Evolutionary conservation across 2,113 vertebrate genomes (phyloP).

Genomic region (Arizona elegans): DNA sequence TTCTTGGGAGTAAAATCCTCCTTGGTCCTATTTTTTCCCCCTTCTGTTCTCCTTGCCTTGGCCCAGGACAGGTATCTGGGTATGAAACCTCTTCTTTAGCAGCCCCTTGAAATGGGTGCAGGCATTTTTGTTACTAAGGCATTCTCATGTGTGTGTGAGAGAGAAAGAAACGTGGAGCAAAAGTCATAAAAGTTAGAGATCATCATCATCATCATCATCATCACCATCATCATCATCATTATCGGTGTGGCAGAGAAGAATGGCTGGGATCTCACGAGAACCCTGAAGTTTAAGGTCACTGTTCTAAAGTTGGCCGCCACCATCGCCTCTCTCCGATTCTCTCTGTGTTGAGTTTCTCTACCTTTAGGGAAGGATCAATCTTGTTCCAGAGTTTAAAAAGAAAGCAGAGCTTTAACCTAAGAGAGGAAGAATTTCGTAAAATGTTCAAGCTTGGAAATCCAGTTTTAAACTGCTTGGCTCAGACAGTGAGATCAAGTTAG

Average conservation of each 20-base stretch:
- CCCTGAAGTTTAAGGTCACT: slow-evolving; percentile 41
- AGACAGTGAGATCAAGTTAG: slow-evolving; percentile 14
- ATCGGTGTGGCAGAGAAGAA: background rate
- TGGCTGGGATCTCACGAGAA: slow-evolving; percentile 22
- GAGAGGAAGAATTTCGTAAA: background rate
- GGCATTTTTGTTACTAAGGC: background rate
- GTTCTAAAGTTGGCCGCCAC: slow-evolving; percentile 35
- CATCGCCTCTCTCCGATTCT: slow-evolving; percentile 13
- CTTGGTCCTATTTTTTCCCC: background rate
- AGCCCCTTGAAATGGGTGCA: background rate
- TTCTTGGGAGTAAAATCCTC: background rate
- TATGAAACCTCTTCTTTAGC: background rate
- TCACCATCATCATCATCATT: background rate
- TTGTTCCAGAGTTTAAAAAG: background rate
- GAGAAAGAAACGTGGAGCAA: slow-evolving; percentile 6
- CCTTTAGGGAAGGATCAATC: background rate
- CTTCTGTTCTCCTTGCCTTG: background rate
- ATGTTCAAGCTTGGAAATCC: background rate
- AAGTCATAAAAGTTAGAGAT: background rate
- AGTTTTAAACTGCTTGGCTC: background rate
- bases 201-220: background rate
- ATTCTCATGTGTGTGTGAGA: slow-evolving; percentile 10
- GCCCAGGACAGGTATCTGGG: background rate
- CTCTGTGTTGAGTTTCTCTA: slow-evolving; percentile 14
- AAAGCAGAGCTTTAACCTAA: background rate